A percentile compares a stretch with the other conserved stretches of the same genome.
Evolutionary conservation across 2,888 invertebrate species (phyloP).

Genomic region (Tenthredo distinguenda): DNA sequence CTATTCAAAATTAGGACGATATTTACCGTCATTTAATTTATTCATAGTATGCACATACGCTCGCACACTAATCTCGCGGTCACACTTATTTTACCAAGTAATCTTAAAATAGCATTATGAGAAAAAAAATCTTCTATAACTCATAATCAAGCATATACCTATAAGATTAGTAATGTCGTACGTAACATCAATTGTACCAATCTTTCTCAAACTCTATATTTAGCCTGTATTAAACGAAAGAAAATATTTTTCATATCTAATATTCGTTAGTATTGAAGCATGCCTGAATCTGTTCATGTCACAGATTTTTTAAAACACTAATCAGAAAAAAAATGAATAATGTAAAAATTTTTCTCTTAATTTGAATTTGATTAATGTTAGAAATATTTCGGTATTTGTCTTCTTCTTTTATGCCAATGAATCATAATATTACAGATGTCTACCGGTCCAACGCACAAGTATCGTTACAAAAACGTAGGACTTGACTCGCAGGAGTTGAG

Average conservation of each 20-base stretch:
- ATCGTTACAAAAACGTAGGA: conserved; percentile 96
- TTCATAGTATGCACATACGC: not conserved
- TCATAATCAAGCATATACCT: conserved; percentile 18
- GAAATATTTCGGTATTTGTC: not conserved
- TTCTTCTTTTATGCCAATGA: not conserved
- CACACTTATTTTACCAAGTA: not conserved
- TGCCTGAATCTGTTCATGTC: no score
- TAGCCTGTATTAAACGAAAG: not conserved
- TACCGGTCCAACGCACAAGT: conserved; percentile 87
- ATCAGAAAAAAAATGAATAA: not conserved
- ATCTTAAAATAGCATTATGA: conserved; percentile 42
- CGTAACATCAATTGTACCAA: conserved; percentile 15
- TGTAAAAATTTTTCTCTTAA: not conserved
- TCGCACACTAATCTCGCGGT: not conserved
- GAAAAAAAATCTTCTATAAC: conserved; percentile 14
- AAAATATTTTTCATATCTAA: not conserved
- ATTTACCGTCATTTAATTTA: not conserved
- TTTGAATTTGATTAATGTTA: no score
- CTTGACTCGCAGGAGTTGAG: conserved; percentile 95
- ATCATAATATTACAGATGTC: conserved; percentile 84
- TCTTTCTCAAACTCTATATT: not conserved
- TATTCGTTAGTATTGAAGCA: no score
- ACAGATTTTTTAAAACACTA: not conserved
- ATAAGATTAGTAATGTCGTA: not conserved
- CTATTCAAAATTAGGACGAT: not conserved